phyloP scores from a whole-genome alignment of 2,797 vertebrate species.

The Argya squamiceps region DNA sequence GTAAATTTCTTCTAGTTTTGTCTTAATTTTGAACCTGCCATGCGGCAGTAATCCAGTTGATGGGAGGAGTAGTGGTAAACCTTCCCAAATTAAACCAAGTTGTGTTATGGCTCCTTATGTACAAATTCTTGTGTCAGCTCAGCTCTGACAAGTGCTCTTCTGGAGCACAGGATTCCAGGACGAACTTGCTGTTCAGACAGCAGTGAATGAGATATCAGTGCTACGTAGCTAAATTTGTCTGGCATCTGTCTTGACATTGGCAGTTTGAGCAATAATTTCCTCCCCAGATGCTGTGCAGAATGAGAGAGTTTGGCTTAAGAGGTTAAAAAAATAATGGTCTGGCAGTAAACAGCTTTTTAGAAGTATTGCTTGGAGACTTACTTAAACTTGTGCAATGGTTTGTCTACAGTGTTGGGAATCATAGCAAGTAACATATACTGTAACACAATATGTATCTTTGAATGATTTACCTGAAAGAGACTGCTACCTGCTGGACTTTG shows the following conservation, averaged over 20 bases:
- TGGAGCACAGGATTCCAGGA: not conserved
- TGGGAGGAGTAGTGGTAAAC: not conserved
- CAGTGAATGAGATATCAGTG: not conserved
- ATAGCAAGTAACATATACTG: not conserved
- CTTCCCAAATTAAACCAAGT: not conserved
- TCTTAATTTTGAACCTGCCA: not conserved
- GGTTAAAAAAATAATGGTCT: slow-evolving; percentile 56
- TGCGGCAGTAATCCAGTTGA: not conserved
- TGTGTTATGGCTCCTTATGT: not conserved
- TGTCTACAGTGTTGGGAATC: not conserved
- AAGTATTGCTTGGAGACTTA: slow-evolving; percentile 9
- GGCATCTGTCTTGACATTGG: slow-evolving; percentile 31
- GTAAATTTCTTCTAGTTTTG: not conserved
- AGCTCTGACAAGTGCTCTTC: not conserved
- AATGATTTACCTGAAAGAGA: not conserved
- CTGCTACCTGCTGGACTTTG: not conserved
- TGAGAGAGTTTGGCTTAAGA: slow-evolving; percentile 39
- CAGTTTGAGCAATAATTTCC: slow-evolving; percentile 47
- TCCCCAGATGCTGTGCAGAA: slow-evolving; percentile 43
- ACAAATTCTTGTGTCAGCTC: not conserved
- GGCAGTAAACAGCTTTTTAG: slow-evolving; percentile 43
- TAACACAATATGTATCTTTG: not conserved
- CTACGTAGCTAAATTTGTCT: not conserved
- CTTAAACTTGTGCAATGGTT: slow-evolving; percentile 22
- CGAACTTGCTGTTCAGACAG: not conserved